Percentiles rank a stretch among this genome's conserved stretches.
These are phyloP conservation scores for Trachurus trachurus DNA, from an alignment of 2,797 vertebrate species.

Conservation along the genomic window DNA sequence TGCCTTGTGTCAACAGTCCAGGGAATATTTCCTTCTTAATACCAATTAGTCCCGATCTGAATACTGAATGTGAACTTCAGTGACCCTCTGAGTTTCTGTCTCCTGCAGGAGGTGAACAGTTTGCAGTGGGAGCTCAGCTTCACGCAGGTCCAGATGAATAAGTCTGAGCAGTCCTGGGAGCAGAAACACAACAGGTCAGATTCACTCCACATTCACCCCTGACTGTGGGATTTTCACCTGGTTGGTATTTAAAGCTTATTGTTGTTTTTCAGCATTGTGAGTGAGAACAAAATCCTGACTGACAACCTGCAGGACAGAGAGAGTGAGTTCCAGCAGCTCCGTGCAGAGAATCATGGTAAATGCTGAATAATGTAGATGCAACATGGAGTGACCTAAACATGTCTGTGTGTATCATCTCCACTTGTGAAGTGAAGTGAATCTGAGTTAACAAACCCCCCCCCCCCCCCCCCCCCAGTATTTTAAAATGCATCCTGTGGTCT, in stretches of 20 bases:
- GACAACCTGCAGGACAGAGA: conserved; percentile 86
- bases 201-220: not conserved
- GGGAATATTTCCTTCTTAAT: too few relatives aligned
- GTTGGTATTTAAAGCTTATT: not conserved
- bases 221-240: not conserved
- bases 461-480: not conserved
- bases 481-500: not conserved
- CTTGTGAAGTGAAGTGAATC: conserved; percentile 1
- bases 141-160: conserved; percentile 92
- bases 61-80: too few relatives aligned
- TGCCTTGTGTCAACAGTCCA: too few relatives aligned
- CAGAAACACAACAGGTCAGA: conserved; percentile 90
- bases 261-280: conserved; percentile 83
- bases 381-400: not conserved
- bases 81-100: not conserved
- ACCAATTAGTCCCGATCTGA: too few relatives aligned
- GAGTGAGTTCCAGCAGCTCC: conserved; percentile 86
- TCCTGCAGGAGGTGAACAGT: conserved; percentile 90
- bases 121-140: conserved; percentile 95
- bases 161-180: conserved; percentile 88
- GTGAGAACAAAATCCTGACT: conserved; percentile 89
- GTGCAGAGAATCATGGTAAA: conserved; percentile 90
- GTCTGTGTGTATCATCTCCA: not conserved
- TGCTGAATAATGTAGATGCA: not conserved
- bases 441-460: not conserved